Base-by-base conservation (phyloP, 1,140 invertebrate genomes). In the Trichonephila inaurata region DNA sequence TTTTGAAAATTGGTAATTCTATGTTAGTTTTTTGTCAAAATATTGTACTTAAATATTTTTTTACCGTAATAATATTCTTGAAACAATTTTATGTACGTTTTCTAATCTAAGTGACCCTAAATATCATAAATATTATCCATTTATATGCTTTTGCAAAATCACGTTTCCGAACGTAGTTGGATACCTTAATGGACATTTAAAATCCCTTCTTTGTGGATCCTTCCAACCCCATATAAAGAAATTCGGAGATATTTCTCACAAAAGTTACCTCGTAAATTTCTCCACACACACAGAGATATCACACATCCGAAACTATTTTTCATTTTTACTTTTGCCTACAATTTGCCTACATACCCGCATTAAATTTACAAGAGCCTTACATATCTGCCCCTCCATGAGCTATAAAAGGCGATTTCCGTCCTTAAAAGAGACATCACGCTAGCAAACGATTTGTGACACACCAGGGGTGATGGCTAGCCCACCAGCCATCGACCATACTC, bases 361-460 rank as follows among this genome's bases (percentile, higher is more conserved):
- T 85, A 85, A 85, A 61, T 24, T 8, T 60, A 85, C 83, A 85
- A 85, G 44, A 85, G 44, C 58, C 58, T 24, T 33, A 85, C 58
- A 58, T 85, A 21, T 61, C n/a, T 5, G 4, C 44, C 44, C 44
- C 21, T 61, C 51, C n/a, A 85, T 24, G 58, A 33, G 83, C 2
- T 16, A 60, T 60, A 85, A 85, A 85, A 51, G 51, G 60, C 51
- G 24, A 85, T 85, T 61, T 85, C 51, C 24, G n/a, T 85, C 83
- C 58, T 16, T 85, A 85, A 85, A 58, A 85, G 44, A 85, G 83
- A 85, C 51, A 85, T 85, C 83, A 81, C 72, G 72, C 28, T 18
- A 28, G 28, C 72, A 85, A 85, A 61, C 44, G 44, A 85, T 85
- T 85, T 85, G 83, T 85, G 83, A 85, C 58, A 61, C 58, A 60